A percentile compares a stretch with the other conserved stretches of the same genome.
Conservation (phyloP, 30 jellyfish, hydroid and myxozoan genomes). For the Haliclystus octoradiatus region DNA sequence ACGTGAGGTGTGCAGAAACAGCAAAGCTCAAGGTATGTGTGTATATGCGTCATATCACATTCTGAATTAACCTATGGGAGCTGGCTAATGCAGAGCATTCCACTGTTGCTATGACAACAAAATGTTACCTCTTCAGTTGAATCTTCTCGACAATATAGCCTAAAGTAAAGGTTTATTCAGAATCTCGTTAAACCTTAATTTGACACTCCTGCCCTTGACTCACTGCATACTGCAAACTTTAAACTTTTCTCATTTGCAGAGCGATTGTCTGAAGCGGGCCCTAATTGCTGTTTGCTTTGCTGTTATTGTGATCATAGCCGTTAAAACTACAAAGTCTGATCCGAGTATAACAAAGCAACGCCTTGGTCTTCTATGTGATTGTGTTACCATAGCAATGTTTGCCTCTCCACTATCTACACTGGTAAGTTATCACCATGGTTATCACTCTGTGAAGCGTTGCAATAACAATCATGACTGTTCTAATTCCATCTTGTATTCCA, state of each 20-base stretch:
- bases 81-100: too few relatives aligned
- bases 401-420: slow-evolving; percentile 82
- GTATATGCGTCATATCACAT: too few relatives aligned
- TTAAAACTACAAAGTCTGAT: slow-evolving; percentile 2
- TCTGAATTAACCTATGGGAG: too few relatives aligned
- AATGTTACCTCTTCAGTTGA: too few relatives aligned
- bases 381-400: slow-evolving; percentile 75
- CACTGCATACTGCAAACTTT: neutral
- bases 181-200: too few relatives aligned
- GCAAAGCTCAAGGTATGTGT: slow-evolving; percentile 8
- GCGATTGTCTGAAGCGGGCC: slow-evolving; percentile 6
- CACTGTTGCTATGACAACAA: too few relatives aligned
- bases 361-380: slow-evolving; percentile 55
- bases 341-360: slow-evolving; percentile 1
- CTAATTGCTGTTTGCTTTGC: slow-evolving; percentile 12
- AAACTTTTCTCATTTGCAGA: slow-evolving; percentile 7
- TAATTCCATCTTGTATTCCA: neutral
- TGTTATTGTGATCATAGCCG: neutral
- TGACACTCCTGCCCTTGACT: too few relatives aligned
- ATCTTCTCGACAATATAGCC: too few relatives aligned
- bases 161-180: too few relatives aligned
- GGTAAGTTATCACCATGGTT: slow-evolving; percentile 41
- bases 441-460: neutral
- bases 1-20: slow-evolving; percentile 31
- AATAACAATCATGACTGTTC: neutral